Evolutionary conservation across 2,113 vertebrate species (phyloP).

Genomic region (Ageneiosus marmoratus): DNA sequence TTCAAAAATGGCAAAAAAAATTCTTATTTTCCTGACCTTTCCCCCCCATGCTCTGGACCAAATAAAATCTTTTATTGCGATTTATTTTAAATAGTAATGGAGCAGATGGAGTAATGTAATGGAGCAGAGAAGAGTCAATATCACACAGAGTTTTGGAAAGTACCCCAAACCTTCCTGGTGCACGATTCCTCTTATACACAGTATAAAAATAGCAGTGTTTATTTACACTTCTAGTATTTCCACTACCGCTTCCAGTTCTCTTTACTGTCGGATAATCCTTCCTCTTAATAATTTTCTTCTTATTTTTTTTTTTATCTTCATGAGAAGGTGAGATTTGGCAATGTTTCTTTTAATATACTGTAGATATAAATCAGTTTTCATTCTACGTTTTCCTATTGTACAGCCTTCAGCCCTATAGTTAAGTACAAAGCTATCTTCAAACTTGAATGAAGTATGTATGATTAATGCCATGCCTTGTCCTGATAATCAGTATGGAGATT

Average conservation of each 20-base stretch:
- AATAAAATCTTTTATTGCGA: no score
- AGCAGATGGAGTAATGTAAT: no score
- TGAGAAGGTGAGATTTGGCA: not conserved
- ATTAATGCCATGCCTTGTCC: conserved; percentile 46
- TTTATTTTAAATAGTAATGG: not conserved
- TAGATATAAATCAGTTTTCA: not conserved
- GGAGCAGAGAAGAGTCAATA: not conserved
- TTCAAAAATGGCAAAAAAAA: not conserved
- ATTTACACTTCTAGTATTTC: not conserved
- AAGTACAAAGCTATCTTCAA: conserved; percentile 14
- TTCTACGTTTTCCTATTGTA: conserved; percentile 3
- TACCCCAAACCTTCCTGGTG: not conserved
- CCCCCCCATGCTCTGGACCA: no score
- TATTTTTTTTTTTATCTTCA: not conserved
- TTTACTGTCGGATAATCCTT: not conserved
- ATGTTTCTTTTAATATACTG: not conserved
- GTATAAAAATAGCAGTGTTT: not conserved
- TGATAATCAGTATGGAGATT: conserved; percentile 53
- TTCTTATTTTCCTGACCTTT: no score
- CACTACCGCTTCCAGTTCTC: not conserved
- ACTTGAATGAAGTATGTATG: conserved; percentile 45
- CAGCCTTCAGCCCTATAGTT: conserved; percentile 43
- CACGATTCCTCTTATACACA: not conserved
- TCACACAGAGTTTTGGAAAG: not conserved
- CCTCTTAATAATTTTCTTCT: not conserved